Conservation (phyloP, 1,140 invertebrate species). For the Procambarus clarkii region DNA sequence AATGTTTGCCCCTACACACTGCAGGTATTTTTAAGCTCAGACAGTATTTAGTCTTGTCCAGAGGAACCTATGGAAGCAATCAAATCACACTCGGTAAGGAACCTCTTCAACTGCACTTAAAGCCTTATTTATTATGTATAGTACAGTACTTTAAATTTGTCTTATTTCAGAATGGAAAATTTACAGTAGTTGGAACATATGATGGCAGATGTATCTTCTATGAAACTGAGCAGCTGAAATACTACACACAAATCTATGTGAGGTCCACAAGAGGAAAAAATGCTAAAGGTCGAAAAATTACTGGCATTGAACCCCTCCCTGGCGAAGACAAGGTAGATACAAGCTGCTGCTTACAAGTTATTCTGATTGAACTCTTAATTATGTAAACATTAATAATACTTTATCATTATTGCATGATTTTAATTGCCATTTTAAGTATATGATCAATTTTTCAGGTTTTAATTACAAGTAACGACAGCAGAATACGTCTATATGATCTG, state of each 20-base stretch:
- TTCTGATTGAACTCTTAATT: background rate
- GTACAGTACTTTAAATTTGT: background rate
- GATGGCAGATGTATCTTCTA: constrained; percentile 99
- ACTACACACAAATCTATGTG: constrained; percentile 98
- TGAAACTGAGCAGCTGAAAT: constrained; percentile 97
- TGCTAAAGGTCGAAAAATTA: constrained; percentile 95
- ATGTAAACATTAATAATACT: background rate
- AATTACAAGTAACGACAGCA: constrained; percentile 98
- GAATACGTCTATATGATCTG: constrained; percentile 97
- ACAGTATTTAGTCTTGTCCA: no score
- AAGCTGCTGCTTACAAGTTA: background rate
- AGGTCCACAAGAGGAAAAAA: constrained; percentile 95
- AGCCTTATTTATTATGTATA: no score
- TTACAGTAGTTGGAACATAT: constrained; percentile 98
- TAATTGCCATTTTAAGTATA: background rate
- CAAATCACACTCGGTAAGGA: no score
- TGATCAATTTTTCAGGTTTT: constrained; percentile 81
- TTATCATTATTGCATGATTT: background rate
- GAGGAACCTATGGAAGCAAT: no score
- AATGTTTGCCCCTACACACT: no score
- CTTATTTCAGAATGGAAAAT: constrained; percentile 88
- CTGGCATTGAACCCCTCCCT: constrained; percentile 97
- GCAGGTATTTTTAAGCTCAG: no score
- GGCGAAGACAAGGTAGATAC: constrained; percentile 89
- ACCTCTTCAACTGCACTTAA: no score